A percentile compares a stretch with the other conserved stretches of the same genome.
phyloP scores from a whole-genome alignment of 2,797 vertebrate species.

The Amphiprion clarkii region DNA sequence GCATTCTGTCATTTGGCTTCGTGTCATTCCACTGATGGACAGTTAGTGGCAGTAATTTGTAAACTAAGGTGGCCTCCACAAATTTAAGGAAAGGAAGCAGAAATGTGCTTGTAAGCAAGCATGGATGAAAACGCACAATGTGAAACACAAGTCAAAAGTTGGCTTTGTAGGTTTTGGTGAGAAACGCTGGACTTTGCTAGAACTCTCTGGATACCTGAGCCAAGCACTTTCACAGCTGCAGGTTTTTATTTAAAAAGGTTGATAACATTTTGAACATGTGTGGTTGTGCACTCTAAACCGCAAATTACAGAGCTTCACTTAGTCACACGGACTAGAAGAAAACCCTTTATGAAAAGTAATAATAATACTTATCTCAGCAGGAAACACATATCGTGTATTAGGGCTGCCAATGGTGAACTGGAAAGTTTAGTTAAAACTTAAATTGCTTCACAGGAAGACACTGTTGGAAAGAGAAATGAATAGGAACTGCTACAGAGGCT shows the following conservation, averaged over 20 bases:
- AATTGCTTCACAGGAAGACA: conserved; percentile 8
- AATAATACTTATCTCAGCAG: not conserved
- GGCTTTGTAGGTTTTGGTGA: too few relatives aligned
- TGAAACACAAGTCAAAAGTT: not conserved
- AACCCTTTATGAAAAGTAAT: too few relatives aligned
- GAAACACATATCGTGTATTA: too few relatives aligned
- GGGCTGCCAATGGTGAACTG: not conserved
- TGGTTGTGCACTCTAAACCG: not conserved
- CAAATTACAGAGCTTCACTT: not conserved
- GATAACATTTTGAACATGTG: not conserved
- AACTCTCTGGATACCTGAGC: not conserved
- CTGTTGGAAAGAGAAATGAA: not conserved
- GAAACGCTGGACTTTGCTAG: not conserved
- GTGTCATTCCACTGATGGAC: too few relatives aligned
- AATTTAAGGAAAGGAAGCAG: not conserved
- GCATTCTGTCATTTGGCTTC: too few relatives aligned
- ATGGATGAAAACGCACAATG: not conserved
- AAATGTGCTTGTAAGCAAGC: not conserved
- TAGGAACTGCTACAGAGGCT: not conserved
- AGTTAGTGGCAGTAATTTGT: too few relatives aligned
- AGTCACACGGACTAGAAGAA: not conserved
- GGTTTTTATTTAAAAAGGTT: not conserved
- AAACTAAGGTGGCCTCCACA: too few relatives aligned
- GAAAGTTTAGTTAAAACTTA: conserved; percentile 19
- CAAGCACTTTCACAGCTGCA: not conserved